Conservation (phyloP, 2,113 vertebrate genomes). For the Dissostichus mawsoni region DNA sequence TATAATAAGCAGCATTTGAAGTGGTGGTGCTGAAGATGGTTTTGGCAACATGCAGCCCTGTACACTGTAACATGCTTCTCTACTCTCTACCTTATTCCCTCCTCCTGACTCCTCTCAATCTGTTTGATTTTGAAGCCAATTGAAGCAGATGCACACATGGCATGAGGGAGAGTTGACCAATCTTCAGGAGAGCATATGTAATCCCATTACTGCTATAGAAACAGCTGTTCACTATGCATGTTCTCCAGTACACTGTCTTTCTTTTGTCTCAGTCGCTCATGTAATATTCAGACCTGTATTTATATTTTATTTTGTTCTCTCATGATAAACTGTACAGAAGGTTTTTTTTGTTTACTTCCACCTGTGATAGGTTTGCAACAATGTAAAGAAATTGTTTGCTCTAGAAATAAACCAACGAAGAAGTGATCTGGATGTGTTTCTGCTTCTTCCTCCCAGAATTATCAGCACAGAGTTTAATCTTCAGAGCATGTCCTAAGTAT, state of each 20-base stretch:
- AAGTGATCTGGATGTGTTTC: constrained; percentile 32
- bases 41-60: constrained; percentile 9
- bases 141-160: constrained; percentile 75
- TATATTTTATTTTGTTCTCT: constrained; percentile 86
- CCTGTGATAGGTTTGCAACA: constrained; percentile 95
- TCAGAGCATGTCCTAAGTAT: not conserved
- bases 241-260: constrained; percentile 76
- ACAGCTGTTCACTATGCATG: constrained; percentile 87
- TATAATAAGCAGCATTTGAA: constrained; percentile 39
- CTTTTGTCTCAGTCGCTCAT: constrained; percentile 84
- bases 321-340: constrained; percentile 93
- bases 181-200: constrained; percentile 63
- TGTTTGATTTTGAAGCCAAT: constrained; percentile 69
- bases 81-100: constrained; percentile 70
- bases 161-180: constrained; percentile 74
- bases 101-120: constrained; percentile 47
- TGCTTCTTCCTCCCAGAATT: not conserved
- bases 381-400: constrained; percentile 90
- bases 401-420: constrained; percentile 89
- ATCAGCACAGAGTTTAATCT: not conserved
- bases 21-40: constrained; percentile 42
- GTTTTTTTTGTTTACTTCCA: constrained; percentile 88
- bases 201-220: constrained; percentile 14
- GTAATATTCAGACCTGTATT: constrained; percentile 94
- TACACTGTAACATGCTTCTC: constrained; percentile 58